Base-by-base conservation (phyloP, 1,140 invertebrate species). In the Caenorhabditis tropicalis region DNA sequence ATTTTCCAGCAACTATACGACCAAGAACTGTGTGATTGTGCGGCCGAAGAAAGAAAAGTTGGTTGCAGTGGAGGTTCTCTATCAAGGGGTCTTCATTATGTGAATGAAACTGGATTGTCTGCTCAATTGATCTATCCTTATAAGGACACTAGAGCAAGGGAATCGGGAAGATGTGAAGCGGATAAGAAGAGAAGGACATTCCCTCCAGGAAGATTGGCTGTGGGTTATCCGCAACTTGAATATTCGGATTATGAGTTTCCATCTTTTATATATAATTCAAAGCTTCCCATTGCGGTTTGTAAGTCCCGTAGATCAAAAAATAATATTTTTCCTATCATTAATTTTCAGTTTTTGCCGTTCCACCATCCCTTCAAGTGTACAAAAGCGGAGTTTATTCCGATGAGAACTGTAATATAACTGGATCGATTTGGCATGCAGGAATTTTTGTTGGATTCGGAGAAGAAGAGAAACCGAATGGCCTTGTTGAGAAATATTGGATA, bases 401-500 rank as follows among this genome's bases (percentile, higher is more conserved):
- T 4, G 6, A 65, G 19, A 31, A 65, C 24, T 33, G 31, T 19
- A 15, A 36, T 36, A 10, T 33, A 7, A 36, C 9, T 1, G 29
- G 29, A 0, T 5, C 58, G 12, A 9, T 6, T 27, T 56, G 53
- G 53, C 58, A 65, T n/a, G 58, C 31, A 4, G 58, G 58, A 16
- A 31, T 31, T n/a, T 19, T 65, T 4, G 15, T 65, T 19, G 58
- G 58, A 16, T 65, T 33, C 31, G 58, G 58, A 65, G 29, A 33
- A 31, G 58, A 65, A 33, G 0, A 24, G 3, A 31, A 65, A 19
- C 16, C 4, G 10, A n/a, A 6, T 7, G 58, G 58, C 19, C 9
- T 15, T 3, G 27, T 21, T 10, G 56, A 56, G n/a, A 43, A 65
- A 24, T 82, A 65, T 90, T 96, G 95, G 95, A 95, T 95, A 70